These are phyloP conservation scores for Cyclopterus lumpus DNA, from an alignment of 2,797 vertebrate species.

Conservation along the genomic window DNA sequence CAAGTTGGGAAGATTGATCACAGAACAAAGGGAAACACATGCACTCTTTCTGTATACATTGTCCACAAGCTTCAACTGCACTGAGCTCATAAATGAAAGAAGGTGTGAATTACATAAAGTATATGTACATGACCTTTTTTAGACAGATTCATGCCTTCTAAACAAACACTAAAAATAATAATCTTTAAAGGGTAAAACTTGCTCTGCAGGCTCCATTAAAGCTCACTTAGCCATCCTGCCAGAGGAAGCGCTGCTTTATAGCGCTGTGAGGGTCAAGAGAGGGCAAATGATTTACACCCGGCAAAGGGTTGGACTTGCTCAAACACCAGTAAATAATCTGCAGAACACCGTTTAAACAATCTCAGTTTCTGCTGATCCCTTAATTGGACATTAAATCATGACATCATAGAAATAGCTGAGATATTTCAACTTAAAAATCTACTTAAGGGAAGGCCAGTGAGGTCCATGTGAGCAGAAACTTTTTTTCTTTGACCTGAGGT, in stretches of 20 bases:
- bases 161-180: constrained; percentile 29
- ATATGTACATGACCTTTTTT: constrained; percentile 5
- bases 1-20: constrained; percentile 1
- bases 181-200: constrained; percentile 33
- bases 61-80: background rate
- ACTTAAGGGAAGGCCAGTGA: constrained; percentile 44
- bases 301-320: constrained; percentile 59
- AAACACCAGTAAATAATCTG: constrained; percentile 72
- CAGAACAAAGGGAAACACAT: background rate
- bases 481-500: constrained; percentile 58
- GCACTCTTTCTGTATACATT: background rate
- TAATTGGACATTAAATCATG: constrained; percentile 80
- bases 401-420: constrained; percentile 77
- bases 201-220: constrained; percentile 51
- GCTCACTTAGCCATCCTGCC: constrained; percentile 45
- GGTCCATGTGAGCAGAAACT: constrained; percentile 50
- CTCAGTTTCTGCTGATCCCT: constrained; percentile 57
- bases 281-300: constrained; percentile 68
- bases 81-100: background rate
- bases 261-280: constrained; percentile 59
- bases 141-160: background rate
- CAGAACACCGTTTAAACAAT: constrained; percentile 64
- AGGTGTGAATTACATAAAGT: background rate
- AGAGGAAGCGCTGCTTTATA: constrained; percentile 59
- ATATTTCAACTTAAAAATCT: constrained; percentile 66